Conservation (phyloP, 2,113 vertebrate genomes). For the Chloroceryle aenea region DNA sequence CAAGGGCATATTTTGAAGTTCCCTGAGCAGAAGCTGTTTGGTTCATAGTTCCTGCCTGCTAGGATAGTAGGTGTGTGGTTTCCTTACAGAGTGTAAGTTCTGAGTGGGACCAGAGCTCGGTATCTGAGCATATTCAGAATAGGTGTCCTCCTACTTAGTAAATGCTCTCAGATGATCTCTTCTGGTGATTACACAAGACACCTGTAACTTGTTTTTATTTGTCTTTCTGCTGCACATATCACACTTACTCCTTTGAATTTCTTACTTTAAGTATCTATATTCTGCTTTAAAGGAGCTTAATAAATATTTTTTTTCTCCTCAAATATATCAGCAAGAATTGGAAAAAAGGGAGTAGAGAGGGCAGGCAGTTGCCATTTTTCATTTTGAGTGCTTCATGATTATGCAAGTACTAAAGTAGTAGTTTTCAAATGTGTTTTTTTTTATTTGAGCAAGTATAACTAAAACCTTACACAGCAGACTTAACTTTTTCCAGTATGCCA, state of each 20-base stretch:
- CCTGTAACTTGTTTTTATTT: neutral
- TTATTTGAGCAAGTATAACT: neutral
- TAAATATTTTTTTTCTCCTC: neutral
- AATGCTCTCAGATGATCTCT: neutral
- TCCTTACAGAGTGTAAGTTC: neutral
- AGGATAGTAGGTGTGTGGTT: neutral
- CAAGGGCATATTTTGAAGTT: neutral
- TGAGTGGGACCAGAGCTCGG: neutral
- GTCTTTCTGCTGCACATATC: neutral
- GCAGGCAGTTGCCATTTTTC: neutral
- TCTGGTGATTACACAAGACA: neutral
- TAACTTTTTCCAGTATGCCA: neutral
- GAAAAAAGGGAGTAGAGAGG: neutral
- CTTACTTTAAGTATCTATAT: neutral
- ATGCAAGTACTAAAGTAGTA: neutral
- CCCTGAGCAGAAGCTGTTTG: neutral
- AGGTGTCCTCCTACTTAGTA: neutral
- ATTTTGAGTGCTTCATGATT: neutral
- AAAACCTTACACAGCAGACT: neutral
- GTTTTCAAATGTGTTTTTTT: neutral
- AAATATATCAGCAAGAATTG: neutral
- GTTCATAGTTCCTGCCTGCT: neutral
- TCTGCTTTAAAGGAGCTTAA: neutral
- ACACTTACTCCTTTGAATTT: neutral
- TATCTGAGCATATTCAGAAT: neutral